Conservation (phyloP, 2,797 vertebrate species). For the Spondyliosoma cantharus region DNA sequence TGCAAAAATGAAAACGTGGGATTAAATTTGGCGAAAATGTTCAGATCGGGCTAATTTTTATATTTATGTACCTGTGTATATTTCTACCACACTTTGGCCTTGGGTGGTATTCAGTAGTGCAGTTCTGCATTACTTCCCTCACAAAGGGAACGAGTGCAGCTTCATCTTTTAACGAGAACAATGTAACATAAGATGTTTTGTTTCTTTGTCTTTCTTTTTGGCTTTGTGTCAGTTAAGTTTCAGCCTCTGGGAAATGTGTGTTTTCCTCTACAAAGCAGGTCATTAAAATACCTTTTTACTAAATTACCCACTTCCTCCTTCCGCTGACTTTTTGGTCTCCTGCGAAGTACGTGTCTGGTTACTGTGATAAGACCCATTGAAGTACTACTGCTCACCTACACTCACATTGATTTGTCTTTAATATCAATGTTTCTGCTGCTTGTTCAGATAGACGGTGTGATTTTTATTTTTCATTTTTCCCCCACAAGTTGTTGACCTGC, state of each 20-base stretch:
- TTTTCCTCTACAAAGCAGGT: slow-evolving; percentile 78
- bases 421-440: slow-evolving; percentile 77
- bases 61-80: slow-evolving; percentile 85
- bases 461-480: slow-evolving; percentile 11
- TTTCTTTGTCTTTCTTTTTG: slow-evolving; percentile 52
- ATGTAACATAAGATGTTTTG: slow-evolving; percentile 77
- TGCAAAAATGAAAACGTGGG: slow-evolving; percentile 65
- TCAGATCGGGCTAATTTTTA: slow-evolving; percentile 80
- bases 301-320: slow-evolving; percentile 64
- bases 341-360: slow-evolving; percentile 64
- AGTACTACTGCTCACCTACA: slow-evolving; percentile 72
- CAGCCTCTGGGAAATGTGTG: slow-evolving; percentile 67
- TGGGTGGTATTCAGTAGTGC: slow-evolving; percentile 79
- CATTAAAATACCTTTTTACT: slow-evolving; percentile 83
- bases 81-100: slow-evolving; percentile 83
- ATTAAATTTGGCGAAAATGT: slow-evolving; percentile 70
- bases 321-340: slow-evolving; percentile 65
- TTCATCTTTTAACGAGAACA: slow-evolving; percentile 84
- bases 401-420: slow-evolving; percentile 61
- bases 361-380: slow-evolving; percentile 69
- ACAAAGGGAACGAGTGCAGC: slow-evolving; percentile 66
- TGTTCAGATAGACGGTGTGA: slow-evolving; percentile 67
- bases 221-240: slow-evolving; percentile 70
- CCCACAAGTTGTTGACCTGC: slow-evolving; percentile 62
- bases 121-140: slow-evolving; percentile 73